phyloP scores from a whole-genome alignment of 1,140 invertebrate species.

The Drosophila lacertosa region DNA sequence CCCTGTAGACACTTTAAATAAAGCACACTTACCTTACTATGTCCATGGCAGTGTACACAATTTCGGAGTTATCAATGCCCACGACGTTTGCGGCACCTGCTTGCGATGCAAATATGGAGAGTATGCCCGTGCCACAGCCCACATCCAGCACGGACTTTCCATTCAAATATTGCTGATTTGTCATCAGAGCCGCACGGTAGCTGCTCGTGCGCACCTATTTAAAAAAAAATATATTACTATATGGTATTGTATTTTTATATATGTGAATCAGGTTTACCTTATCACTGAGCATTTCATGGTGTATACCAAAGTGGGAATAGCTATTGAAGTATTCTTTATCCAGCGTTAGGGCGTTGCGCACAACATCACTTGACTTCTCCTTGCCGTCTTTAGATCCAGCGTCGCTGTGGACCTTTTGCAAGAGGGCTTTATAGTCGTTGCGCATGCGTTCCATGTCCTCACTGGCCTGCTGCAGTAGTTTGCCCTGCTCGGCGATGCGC shows the following conservation, averaged over 20 bases:
- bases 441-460: conserved; percentile 88
- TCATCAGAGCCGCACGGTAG: conserved; percentile 96
- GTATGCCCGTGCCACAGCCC: conserved; percentile 96
- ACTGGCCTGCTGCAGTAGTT: conserved; percentile 85
- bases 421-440: conserved; percentile 85
- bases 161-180: conserved; percentile 89
- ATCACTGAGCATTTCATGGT: conserved; percentile 96
- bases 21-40: conserved; percentile 86
- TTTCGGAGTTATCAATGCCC: conserved; percentile 95
- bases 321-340: conserved; percentile 96
- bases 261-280: conserved; percentile 71
- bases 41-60: conserved; percentile 92
- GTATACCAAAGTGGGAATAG: conserved; percentile 98
- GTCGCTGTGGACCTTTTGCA: conserved; percentile 71
- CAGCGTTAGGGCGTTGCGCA: conserved; percentile 82
- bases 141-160: conserved; percentile 96
- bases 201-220: conserved; percentile 91
- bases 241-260: conserved; percentile 14
- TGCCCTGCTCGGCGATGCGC: conserved; percentile 50
- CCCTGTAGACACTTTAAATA: background rate
- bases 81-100: conserved; percentile 96
- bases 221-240: conserved; percentile 75
- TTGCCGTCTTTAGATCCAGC: conserved; percentile 58
- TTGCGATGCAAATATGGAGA: conserved; percentile 97
- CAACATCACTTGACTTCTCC: conserved; percentile 14